Percentiles rank a stretch among this genome's conserved stretches.
These are phyloP conservation scores for Heteromormyrus szaboi DNA, from an alignment of 2,797 vertebrate genomes.

Conservation along the genomic window DNA sequence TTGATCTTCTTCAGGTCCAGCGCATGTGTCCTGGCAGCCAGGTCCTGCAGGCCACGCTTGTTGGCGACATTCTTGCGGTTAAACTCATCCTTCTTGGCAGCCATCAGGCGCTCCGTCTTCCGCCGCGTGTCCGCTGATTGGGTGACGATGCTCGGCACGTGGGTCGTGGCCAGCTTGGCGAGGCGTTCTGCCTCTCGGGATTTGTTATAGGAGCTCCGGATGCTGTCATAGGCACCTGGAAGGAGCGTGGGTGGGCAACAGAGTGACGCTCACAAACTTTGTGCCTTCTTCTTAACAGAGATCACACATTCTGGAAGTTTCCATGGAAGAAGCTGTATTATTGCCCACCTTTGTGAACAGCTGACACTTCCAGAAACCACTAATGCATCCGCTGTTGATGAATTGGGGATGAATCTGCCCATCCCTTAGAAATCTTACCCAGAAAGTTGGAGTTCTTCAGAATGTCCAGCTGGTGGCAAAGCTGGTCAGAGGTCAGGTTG, in stretches of 20 bases:
- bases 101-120: slow-evolving; percentile 69
- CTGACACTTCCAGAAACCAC: background rate
- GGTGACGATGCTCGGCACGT: slow-evolving; percentile 70
- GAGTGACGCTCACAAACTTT: background rate
- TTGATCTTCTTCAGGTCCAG: slow-evolving; percentile 81
- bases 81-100: slow-evolving; percentile 70
- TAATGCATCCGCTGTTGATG: background rate
- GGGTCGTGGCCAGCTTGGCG: slow-evolving; percentile 68
- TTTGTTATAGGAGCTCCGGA: slow-evolving; percentile 71
- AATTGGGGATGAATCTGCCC: background rate
- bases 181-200: slow-evolving; percentile 72
- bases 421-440: slow-evolving; percentile 55
- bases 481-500: slow-evolving; percentile 76
- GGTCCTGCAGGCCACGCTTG: slow-evolving; percentile 69
- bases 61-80: slow-evolving; percentile 79
- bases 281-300: background rate
- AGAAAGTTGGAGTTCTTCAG: slow-evolving; percentile 94
- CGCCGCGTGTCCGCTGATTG: slow-evolving; percentile 70
- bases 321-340: background rate
- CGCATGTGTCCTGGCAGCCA: slow-evolving; percentile 50
- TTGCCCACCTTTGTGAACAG: background rate
- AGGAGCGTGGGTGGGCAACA: background rate
- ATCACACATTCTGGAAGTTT: background rate
- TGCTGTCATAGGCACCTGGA: slow-evolving; percentile 88
- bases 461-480: slow-evolving; percentile 71